A percentile compares a stretch with the other conserved stretches of the same genome.
These are phyloP conservation scores for Atrichornis clamosus DNA, from an alignment of 2,113 vertebrate genomes.

Conservation along the genomic window DNA sequence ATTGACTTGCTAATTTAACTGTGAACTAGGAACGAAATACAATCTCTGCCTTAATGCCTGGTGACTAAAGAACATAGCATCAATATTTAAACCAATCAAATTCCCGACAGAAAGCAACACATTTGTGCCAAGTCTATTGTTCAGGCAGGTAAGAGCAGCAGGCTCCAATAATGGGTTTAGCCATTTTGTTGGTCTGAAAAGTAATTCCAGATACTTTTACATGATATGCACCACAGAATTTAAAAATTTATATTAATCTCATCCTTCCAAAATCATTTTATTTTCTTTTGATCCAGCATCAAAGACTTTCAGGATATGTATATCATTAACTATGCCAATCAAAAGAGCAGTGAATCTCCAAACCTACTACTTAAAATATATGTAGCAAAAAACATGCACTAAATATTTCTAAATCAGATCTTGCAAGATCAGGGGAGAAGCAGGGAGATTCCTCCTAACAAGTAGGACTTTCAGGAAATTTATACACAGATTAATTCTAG, in stretches of 20 bases:
- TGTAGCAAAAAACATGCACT: background rate
- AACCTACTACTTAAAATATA: background rate
- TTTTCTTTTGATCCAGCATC: conserved; percentile 35
- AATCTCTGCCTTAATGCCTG: background rate
- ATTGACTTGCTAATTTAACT: background rate
- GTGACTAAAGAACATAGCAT: background rate
- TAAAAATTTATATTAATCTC: background rate
- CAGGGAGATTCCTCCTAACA: background rate
- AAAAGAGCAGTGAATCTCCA: background rate
- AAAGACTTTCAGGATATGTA: background rate
- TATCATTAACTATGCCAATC: background rate
- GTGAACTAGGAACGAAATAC: background rate
- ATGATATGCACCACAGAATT: background rate
- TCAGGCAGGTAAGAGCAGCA: background rate
- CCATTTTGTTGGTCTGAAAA: background rate
- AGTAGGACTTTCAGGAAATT: background rate
- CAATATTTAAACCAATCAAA: background rate
- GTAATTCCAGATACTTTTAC: background rate
- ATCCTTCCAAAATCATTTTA: background rate
- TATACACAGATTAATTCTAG: background rate
- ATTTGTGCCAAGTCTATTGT: background rate
- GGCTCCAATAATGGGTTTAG: background rate
- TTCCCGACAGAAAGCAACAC: background rate
- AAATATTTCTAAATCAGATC: background rate
- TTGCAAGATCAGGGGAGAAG: background rate